phyloP scores from a whole-genome alignment of 2,888 invertebrate species.

The Folsomia candida region DNA sequence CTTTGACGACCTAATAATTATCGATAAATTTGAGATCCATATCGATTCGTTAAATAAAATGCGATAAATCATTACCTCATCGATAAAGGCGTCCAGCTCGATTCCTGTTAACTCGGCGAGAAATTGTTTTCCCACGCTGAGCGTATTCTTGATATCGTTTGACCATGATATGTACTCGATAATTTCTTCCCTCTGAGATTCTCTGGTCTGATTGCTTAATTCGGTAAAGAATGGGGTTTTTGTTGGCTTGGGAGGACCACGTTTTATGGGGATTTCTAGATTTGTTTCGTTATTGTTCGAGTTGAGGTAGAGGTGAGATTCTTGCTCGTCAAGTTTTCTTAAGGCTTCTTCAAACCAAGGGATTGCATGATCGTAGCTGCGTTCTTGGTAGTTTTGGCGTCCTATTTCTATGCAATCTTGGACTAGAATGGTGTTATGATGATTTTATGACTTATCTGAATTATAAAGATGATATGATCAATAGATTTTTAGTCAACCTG shows the following conservation, averaged over 20 bases:
- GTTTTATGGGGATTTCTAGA: background rate
- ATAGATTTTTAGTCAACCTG: slow-evolving; percentile 27
- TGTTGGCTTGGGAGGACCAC: background rate
- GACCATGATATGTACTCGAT: slow-evolving; percentile 84
- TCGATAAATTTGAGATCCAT: too few relatives aligned
- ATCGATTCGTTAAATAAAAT: too few relatives aligned
- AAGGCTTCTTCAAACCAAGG: slow-evolving; percentile 94
- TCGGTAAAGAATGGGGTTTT: background rate
- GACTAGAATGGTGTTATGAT: slow-evolving; percentile 59
- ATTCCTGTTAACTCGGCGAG: slow-evolving; percentile 25
- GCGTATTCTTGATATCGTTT: slow-evolving; percentile 27
- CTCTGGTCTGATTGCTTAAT: background rate
- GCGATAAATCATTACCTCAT: too few relatives aligned
- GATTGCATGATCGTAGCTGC: slow-evolving; percentile 86
- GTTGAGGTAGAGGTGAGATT: background rate
- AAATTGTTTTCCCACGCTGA: slow-evolving; percentile 29
- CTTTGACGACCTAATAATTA: slow-evolving; percentile 26
- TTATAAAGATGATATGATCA: background rate
- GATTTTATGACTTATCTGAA: background rate
- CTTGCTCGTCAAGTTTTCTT: slow-evolving; percentile 62
- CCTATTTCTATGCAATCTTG: slow-evolving; percentile 96
- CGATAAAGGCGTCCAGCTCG: slow-evolving; percentile 29
- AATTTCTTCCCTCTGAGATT: slow-evolving; percentile 61
- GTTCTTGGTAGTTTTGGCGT: slow-evolving; percentile 84
- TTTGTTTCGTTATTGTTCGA: background rate